Base-by-base conservation (phyloP, 2,888 invertebrate genomes). In the Protonemura montana region DNA sequence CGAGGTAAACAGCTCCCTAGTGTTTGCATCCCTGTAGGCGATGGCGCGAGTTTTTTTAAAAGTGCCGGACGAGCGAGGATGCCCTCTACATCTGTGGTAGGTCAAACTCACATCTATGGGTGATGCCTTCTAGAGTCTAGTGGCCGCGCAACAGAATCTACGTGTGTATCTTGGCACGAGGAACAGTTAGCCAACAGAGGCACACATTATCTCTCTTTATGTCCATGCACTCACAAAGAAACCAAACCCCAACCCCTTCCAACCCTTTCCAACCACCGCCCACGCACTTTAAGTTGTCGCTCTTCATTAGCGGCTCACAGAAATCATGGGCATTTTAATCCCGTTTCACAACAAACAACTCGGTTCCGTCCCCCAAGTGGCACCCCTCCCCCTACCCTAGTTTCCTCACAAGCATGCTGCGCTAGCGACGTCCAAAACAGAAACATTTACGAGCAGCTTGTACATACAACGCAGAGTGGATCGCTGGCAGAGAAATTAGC, bases 281-380 rank as follows among this genome's bases (percentile, higher is more conserved):
- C 81, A 30, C 21, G 81, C 81, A 29, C 27, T 29, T 81, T 29
- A 35, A 59, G 59, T 59, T 59, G 59, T 59, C 59, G 13, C 59
- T 59, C 29, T 81, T 81, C 81, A 81, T 81, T 81, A 81, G 29
- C 81, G 6, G 59, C 59, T 59, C 59, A 59, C 59, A 59, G 59
- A 59, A 59, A 59, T 59, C 59, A 59, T 59, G 59, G 59, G 16
- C 59, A 59, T 59, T 59, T 59, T 59, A 59, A 59, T 59, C 59
- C 59, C 59, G 59, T 59, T 13, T 21, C 59, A 59, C 59, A 59
- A 59, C 59, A 59, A 59, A 59, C 59, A 59, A 21, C 13, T 28
- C 78, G 26, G 26, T 26, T 28, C 78, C 78, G 78, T 78, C 27
- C 78, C 10, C 26, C n/a, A n/a, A n/a, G 26, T 78, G 6, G 26